Conservation (phyloP, 2,888 invertebrate species). For the Cremastobaeus sp. region DNA sequence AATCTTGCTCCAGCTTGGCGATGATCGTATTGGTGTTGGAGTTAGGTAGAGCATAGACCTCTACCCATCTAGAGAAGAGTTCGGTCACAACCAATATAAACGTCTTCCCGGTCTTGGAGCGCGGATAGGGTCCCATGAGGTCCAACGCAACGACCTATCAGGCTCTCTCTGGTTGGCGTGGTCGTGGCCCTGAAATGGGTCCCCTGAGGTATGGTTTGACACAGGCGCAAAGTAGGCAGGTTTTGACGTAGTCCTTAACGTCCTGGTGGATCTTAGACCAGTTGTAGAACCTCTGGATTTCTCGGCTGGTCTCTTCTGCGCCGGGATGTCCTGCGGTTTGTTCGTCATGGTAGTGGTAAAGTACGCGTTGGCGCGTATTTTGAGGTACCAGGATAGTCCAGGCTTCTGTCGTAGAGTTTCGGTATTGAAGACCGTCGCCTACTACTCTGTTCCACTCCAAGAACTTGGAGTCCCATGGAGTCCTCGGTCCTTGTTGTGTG, state of each 20-base stretch:
- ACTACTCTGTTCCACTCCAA: not conserved
- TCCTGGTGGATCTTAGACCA: slow-evolving; percentile 28
- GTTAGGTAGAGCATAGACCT: slow-evolving; percentile 57
- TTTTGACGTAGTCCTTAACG: not conserved
- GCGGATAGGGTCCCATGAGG: slow-evolving; percentile 60
- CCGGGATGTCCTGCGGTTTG: slow-evolving; percentile 60
- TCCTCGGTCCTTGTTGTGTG: not conserved
- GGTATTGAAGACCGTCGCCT: not conserved
- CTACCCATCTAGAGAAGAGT: slow-evolving; percentile 62
- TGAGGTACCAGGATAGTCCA: slow-evolving; percentile 17
- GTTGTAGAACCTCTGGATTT: slow-evolving; percentile 22
- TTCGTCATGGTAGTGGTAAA: slow-evolving; percentile 37
- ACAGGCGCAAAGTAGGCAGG: not conserved
- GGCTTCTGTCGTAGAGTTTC: not conserved
- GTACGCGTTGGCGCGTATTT: not conserved
- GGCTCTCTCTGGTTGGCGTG: not conserved
- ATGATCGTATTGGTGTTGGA: slow-evolving; percentile 32
- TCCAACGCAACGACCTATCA: slow-evolving; percentile 43
- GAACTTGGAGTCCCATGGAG: not conserved
- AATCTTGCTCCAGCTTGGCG: slow-evolving; percentile 18
- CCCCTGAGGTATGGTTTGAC: not conserved
- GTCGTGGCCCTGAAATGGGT: not conserved
- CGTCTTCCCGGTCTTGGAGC: slow-evolving; percentile 20
- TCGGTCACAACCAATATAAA: slow-evolving; percentile 62
- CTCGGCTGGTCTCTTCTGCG: slow-evolving; percentile 54